Conservation (phyloP, 2,888 invertebrate genomes). For the Stenodera caucasica region DNA sequence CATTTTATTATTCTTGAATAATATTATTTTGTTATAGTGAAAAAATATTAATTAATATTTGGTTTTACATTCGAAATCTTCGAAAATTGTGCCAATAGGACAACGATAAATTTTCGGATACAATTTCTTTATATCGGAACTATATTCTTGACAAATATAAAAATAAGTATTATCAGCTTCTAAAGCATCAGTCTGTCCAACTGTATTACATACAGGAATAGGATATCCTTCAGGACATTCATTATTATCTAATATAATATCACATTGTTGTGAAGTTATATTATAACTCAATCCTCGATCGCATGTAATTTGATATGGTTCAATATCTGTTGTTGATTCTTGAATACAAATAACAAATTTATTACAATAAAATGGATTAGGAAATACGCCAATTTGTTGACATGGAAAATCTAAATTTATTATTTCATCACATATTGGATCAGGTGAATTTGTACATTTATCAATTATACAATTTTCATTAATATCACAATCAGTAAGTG, state of each 20-base stretch:
- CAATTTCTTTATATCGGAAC: no score
- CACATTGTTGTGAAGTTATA: conserved; percentile 4
- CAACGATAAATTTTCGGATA: no score
- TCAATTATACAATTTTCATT: conserved; percentile 6
- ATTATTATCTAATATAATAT: neutral
- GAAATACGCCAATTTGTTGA: conserved; percentile 13
- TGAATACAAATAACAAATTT: conserved; percentile 16
- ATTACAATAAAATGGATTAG: conserved; percentile 20
- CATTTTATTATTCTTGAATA: neutral
- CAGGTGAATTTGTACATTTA: conserved; percentile 6
- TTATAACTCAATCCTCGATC: conserved; percentile 12
- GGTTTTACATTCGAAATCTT: neutral
- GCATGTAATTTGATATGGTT: conserved; percentile 10
- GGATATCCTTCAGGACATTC: conserved; percentile 10
- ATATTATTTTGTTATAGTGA: no score
- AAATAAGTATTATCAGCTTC: neutral
- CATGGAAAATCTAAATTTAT: conserved; percentile 8
- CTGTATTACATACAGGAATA: conserved; percentile 5
- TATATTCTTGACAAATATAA: neutral
- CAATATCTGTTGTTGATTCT: neutral
- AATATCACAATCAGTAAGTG: neutral
- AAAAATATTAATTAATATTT: neutral
- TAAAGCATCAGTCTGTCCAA: conserved; percentile 8
- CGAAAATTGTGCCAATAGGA: no score
- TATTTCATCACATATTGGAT: conserved; percentile 13